Percentiles rank a stretch among this genome's conserved stretches.
Conservation (phyloP, 1,140 invertebrate species). For the Ylistrum balloti region DNA sequence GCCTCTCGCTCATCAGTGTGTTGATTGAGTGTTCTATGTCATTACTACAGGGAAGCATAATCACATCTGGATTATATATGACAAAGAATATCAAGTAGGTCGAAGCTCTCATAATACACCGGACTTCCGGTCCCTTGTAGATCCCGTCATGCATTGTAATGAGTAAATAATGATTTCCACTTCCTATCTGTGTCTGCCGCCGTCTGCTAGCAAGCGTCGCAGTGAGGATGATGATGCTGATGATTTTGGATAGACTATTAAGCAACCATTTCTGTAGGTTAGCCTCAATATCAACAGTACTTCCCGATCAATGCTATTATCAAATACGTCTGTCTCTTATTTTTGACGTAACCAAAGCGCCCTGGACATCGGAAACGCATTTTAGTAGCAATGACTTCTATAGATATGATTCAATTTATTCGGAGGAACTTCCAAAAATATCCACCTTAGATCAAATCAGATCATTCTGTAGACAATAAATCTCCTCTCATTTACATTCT, state of each 20-base stretch:
- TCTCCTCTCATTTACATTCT: background rate
- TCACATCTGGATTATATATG: background rate
- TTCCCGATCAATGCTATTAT: background rate
- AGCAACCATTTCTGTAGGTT: background rate
- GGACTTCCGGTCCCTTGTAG: background rate
- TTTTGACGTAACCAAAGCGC: background rate
- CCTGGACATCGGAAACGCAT: background rate
- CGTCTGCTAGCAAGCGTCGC: background rate
- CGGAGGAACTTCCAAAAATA: background rate
- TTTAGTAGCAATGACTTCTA: background rate
- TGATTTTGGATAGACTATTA: background rate
- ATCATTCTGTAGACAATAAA: background rate
- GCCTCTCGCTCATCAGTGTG: background rate
- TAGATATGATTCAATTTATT: background rate
- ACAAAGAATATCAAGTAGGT: slow-evolving; percentile 39
- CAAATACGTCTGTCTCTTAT: background rate
- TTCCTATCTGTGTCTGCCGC: background rate
- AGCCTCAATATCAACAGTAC: slow-evolving; percentile 1
- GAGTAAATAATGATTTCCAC: background rate
- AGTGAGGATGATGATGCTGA: background rate
- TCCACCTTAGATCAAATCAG: background rate
- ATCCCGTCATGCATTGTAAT: slow-evolving; percentile 37
- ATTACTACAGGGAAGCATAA: background rate
- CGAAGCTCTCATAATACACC: background rate
- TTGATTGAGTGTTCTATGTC: background rate